These are phyloP conservation scores for Pseudobourletiella spinata DNA, from an alignment of 1,140 invertebrate species.

Conservation along the genomic window DNA sequence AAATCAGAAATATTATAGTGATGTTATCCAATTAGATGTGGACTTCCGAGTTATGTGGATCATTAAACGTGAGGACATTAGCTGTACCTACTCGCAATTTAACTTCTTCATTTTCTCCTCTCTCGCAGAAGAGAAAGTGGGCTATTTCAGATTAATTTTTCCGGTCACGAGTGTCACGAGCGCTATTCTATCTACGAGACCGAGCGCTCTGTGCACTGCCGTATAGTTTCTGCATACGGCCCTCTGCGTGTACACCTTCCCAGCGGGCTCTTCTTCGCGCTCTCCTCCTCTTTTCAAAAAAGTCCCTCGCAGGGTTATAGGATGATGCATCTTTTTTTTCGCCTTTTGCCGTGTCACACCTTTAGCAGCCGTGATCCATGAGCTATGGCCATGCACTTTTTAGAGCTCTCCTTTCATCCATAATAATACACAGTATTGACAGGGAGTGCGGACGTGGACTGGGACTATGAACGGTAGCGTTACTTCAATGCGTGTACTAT, in stretches of 20 bases:
- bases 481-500: too few species aligned
- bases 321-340: too few species aligned
- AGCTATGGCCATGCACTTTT: too few species aligned
- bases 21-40: background rate
- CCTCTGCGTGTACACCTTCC: background rate
- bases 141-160: slow-evolving; percentile 2
- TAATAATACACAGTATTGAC: too few species aligned
- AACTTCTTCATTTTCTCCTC: background rate
- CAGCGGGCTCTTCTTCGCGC: background rate
- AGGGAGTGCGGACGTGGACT: too few species aligned
- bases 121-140: slow-evolving; percentile 2
- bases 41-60: background rate
- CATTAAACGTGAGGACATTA: background rate
- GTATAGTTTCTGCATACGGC: background rate
- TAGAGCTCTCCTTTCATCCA: too few species aligned
- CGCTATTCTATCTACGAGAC: background rate
- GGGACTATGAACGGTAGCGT: too few species aligned
- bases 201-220: background rate
- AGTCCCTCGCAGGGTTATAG: too few species aligned
- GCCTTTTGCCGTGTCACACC: background rate
- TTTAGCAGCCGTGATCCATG: background rate
- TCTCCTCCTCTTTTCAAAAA: background rate
- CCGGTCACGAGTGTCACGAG: slow-evolving; percentile 1
- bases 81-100: background rate
- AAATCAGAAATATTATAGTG: background rate